Base-by-base conservation (phyloP, 2,888 invertebrate genomes). In the Phrixothrix hirtus region DNA sequence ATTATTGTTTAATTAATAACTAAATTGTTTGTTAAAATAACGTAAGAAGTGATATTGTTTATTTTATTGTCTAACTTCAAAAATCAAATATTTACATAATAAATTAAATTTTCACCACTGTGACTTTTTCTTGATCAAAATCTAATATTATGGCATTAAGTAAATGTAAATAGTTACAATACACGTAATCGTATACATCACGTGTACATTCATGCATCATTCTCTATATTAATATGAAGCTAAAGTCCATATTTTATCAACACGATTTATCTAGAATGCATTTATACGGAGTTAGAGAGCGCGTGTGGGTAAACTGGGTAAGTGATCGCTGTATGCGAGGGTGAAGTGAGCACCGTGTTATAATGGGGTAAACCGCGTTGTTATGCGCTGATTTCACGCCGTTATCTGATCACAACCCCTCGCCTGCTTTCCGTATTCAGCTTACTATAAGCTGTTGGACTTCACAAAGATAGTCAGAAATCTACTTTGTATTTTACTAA, bases 321-420 rank as follows among this genome's bases (percentile, higher is more conserved):
- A 59, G 61, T 59, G 57, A 61, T 61, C 59, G 58, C 51, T 44
- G 55, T 47, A 44, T 37, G 56, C 57, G 58, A 58, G 64, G 63
- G 64, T 61, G 61, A 67, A 64, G 64, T 63, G 64, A 66, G 62
- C 64, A 58, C 65, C 62, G 65, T 64, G 71, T 74, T 74, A 73
- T 75, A 74, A 75, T 75, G 70, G 74, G 74, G 74, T 74, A 74
- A 74, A 75, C 75, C 75, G 72, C 74, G 74, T 74, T 73, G 75
- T 75, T 75, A 74, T 70, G 73, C 75, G 73, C 74, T 70, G 75
- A 75, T 75, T 75, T 75, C 73, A 74, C 73, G 68, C 70, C 66
- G 69, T 69, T 75, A 75, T 75, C 75, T 71, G 74, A 75, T 75
- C 69, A 65, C 69, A 64, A 62, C 68, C 70, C 66, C 68, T 64